These are phyloP conservation scores for Xestia xanthographa DNA, from an alignment of 2,888 invertebrate species.

Conservation along the genomic window DNA sequence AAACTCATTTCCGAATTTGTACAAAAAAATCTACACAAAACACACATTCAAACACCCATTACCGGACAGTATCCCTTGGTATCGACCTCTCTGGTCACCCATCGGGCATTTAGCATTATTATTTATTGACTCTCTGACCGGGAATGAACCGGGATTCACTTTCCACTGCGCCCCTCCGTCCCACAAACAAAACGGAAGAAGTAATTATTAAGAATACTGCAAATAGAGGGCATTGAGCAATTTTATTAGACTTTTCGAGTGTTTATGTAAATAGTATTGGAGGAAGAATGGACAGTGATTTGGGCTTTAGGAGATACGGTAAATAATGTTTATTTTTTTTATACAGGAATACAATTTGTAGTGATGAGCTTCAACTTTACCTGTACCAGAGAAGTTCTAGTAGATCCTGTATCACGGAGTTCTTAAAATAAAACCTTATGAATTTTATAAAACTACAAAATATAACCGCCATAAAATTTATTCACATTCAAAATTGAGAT, in stretches of 20 bases:
- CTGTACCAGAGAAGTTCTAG: background rate
- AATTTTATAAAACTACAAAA: background rate
- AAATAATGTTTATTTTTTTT: background rate
- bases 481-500: background rate
- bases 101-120: constrained; percentile 88
- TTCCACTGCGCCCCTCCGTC: constrained; percentile 82
- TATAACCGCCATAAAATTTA: background rate
- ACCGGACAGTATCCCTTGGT: constrained; percentile 62
- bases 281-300: constrained; percentile 15
- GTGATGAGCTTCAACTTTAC: background rate
- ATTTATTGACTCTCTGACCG: constrained; percentile 86
- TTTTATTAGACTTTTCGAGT: constrained; percentile 79
- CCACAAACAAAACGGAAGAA: constrained; percentile 88
- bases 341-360: background rate
- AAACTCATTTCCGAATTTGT: background rate
- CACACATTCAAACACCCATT: constrained; percentile 51
- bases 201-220: constrained; percentile 90
- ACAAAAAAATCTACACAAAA: constrained; percentile 24
- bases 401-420: background rate
- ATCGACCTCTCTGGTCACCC: constrained; percentile 81
- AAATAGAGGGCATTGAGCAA: constrained; percentile 83
- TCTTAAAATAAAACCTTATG: background rate
- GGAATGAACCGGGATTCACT: constrained; percentile 78
- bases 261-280: constrained; percentile 65
- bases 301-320: background rate